phyloP scores from a whole-genome alignment of 2,797 vertebrate genomes.

The Potorous gilbertii region DNA sequence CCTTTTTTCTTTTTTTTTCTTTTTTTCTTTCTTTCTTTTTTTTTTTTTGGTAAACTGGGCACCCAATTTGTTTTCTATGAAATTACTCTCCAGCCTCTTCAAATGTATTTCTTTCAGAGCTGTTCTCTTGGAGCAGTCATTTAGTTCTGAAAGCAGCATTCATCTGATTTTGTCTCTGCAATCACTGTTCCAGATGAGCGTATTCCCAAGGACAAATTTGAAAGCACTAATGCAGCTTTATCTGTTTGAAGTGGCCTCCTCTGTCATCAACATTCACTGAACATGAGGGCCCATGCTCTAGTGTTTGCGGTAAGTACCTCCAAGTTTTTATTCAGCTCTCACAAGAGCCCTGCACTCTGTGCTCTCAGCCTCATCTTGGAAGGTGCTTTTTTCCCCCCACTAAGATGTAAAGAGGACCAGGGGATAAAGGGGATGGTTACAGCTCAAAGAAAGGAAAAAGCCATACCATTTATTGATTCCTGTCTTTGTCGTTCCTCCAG shows the following conservation, averaged over 20 bases:
- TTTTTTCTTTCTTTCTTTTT: not conserved
- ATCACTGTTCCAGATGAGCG: constrained; percentile 71
- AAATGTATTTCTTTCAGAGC: constrained; percentile 73
- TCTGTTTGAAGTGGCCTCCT: constrained; percentile 77
- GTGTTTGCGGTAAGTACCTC: constrained; percentile 59
- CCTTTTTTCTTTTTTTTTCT: too few relatives aligned
- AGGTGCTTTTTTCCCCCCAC: constrained; percentile 45
- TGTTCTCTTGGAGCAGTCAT: constrained; percentile 77
- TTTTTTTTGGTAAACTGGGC: constrained; percentile 2
- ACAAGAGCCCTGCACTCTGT: constrained; percentile 53
- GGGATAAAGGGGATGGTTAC: constrained; percentile 4
- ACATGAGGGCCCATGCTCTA: constrained; percentile 15
- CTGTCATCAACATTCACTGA: constrained; percentile 63
- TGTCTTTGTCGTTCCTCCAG: not conserved
- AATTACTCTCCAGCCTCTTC: constrained; percentile 77
- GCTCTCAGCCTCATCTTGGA: constrained; percentile 47
- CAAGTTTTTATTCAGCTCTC: constrained; percentile 69
- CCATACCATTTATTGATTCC: constrained; percentile 28
- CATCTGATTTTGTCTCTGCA: constrained; percentile 78
- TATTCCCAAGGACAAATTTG: constrained; percentile 79
- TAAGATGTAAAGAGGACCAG: not conserved
- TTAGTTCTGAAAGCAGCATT: constrained; percentile 80
- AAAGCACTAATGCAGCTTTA: constrained; percentile 80
- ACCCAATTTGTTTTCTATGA: constrained; percentile 76
- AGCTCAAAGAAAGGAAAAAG: constrained; percentile 30